Conservation (phyloP, 2,888 invertebrate genomes). For the Melieria crassipennis region DNA sequence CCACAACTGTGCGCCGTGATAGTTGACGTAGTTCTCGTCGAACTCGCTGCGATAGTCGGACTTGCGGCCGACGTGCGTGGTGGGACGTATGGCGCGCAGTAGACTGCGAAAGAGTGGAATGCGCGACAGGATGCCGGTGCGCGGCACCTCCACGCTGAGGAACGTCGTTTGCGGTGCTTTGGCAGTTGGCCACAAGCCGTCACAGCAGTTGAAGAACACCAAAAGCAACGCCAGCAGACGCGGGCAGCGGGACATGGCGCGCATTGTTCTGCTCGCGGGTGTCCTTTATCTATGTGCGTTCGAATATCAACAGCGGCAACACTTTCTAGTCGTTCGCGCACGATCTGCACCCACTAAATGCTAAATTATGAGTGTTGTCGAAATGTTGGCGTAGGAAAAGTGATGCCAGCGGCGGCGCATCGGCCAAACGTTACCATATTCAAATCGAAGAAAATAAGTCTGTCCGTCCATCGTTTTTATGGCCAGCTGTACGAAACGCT, state of each 20-base stretch:
- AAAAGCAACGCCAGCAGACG: too few species aligned
- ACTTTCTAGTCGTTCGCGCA: slow-evolving; percentile 3
- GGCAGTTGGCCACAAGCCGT: too few species aligned
- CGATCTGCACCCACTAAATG: slow-evolving; percentile 30
- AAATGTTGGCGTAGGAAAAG: slow-evolving; percentile 11
- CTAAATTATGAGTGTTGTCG: slow-evolving; percentile 30
- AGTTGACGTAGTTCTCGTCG: slow-evolving; percentile 58
- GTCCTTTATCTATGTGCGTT: neutral
- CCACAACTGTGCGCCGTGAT: slow-evolving; percentile 58
- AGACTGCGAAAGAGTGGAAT: slow-evolving; percentile 56
- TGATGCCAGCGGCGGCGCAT: neutral
- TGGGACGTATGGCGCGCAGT: slow-evolving; percentile 52
- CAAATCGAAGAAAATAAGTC: too few species aligned
- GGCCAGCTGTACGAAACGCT: neutral
- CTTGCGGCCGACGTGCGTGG: slow-evolving; percentile 46
- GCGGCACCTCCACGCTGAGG: slow-evolving; percentile 67
- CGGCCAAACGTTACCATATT: too few species aligned
- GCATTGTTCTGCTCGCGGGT: too few species aligned
- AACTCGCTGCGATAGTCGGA: slow-evolving; percentile 54
- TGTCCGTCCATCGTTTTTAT: too few species aligned
- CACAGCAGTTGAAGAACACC: too few species aligned
- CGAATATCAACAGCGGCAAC: neutral
- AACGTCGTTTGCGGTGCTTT: neutral
- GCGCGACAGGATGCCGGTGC: slow-evolving; percentile 62
- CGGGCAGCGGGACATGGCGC: too few species aligned